Evolutionary conservation across 2,797 vertebrate genomes (phyloP).

Genomic region (Darevskia nairensis): DNA sequence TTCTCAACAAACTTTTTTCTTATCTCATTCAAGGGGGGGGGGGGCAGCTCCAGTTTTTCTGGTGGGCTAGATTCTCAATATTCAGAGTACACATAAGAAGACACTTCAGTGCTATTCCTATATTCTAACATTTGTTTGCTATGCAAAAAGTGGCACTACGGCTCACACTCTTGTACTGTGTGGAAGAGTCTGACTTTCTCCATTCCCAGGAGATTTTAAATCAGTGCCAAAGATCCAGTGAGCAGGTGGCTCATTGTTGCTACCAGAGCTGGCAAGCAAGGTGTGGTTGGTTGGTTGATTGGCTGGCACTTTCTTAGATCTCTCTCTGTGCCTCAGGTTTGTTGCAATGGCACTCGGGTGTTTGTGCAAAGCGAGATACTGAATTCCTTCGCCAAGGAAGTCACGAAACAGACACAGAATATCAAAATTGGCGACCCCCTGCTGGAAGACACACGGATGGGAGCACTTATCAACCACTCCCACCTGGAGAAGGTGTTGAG

Average conservation of each 20-base stretch:
- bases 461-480: slow-evolving; percentile 89
- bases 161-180: neutral
- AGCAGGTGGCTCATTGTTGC: neutral
- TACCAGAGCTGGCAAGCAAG: neutral
- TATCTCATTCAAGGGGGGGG: neutral
- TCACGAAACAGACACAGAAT: slow-evolving; percentile 89
- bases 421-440: slow-evolving; percentile 93
- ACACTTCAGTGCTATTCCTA: neutral
- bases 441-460: slow-evolving; percentile 91
- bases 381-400: slow-evolving; percentile 87
- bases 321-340: slow-evolving; percentile 82
- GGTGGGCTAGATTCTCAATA: neutral
- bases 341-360: slow-evolving; percentile 95
- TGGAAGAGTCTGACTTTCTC: neutral
- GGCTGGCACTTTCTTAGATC: neutral
- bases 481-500: slow-evolving; percentile 92
- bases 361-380: slow-evolving; percentile 92
- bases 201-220: neutral
- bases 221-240: neutral
- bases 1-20: neutral
- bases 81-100: neutral
- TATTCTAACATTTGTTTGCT: neutral
- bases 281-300: neutral
- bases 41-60: neutral
- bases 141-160: neutral